phyloP scores from a whole-genome alignment of 2,888 invertebrate genomes.

The Scaptodrosophila latifasciaeformis region DNA sequence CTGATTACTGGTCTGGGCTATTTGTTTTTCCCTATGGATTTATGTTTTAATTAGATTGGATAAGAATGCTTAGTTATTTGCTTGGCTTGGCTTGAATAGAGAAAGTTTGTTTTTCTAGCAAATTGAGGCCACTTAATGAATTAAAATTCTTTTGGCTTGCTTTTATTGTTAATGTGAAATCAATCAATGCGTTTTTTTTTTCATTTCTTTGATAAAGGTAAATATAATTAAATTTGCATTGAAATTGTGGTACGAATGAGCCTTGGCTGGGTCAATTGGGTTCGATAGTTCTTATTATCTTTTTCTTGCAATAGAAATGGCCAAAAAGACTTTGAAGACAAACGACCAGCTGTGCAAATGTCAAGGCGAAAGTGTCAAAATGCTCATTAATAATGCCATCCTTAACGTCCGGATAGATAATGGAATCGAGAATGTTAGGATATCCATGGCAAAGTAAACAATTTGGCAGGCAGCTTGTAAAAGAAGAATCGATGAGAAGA shows the following conservation, averaged over 20 bases:
- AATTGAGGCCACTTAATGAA: neutral
- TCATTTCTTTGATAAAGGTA: too few species aligned
- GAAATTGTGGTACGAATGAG: slow-evolving; percentile 31
- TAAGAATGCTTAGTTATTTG: neutral
- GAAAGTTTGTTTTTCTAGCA: neutral
- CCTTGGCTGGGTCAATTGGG: slow-evolving; percentile 2
- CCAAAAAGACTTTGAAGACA: slow-evolving; percentile 49
- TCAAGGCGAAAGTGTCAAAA: slow-evolving; percentile 73
- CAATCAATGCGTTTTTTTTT: too few species aligned
- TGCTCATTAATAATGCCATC: slow-evolving; percentile 71
- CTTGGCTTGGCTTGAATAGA: too few species aligned
- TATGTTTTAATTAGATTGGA: slow-evolving; percentile 57
- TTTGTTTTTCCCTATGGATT: slow-evolving; percentile 45
- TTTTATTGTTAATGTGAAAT: too few species aligned
- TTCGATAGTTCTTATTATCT: neutral
- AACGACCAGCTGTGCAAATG: slow-evolving; percentile 69
- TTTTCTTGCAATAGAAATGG: slow-evolving; percentile 27
- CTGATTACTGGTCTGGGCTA: slow-evolving; percentile 16
- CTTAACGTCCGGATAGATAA: slow-evolving; percentile 41
- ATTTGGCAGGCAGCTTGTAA: slow-evolving; percentile 45
- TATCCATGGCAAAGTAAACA: slow-evolving; percentile 47
- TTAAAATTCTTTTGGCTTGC: too few species aligned
- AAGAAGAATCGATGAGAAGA: slow-evolving; percentile 72
- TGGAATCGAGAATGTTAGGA: slow-evolving; percentile 28
- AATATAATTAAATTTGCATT: slow-evolving; percentile 60